These are phyloP conservation scores for Calephelis nemesis DNA, from an alignment of 1,140 invertebrate species.

Conservation along the genomic window DNA sequence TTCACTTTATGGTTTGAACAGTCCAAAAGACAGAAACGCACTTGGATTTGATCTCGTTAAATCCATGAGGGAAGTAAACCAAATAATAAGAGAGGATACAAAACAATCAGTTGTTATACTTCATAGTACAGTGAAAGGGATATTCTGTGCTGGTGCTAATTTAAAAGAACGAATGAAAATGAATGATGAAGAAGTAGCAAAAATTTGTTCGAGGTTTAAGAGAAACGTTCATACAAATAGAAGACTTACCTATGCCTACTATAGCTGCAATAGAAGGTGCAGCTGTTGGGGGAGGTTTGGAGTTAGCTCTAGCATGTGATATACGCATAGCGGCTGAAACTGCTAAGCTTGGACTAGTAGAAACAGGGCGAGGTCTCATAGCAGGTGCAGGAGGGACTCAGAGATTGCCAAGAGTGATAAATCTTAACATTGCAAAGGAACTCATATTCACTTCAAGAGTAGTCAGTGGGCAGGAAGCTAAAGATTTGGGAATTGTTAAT, in stretches of 20 bases:
- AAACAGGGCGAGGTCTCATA: slow-evolving; percentile 97
- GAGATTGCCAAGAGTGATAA: slow-evolving; percentile 92
- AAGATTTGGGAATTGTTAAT: slow-evolving; percentile 91
- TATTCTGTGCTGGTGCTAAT: slow-evolving; percentile 98
- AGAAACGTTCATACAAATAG: slow-evolving; percentile 84
- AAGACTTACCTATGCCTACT: slow-evolving; percentile 93
- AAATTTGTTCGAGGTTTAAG: slow-evolving; percentile 89
- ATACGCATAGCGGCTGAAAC: slow-evolving; percentile 89
- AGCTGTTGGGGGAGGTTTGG: slow-evolving; percentile 96
- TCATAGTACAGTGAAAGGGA: slow-evolving; percentile 91
- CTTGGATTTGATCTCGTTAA: slow-evolving; percentile 84
- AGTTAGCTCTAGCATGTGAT: slow-evolving; percentile 96
- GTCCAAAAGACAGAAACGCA: slow-evolving; percentile 91
- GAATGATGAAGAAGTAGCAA: slow-evolving; percentile 87
- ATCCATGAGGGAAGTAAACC: slow-evolving; percentile 84
- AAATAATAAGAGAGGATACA: slow-evolving; percentile 86
- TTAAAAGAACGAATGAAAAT: slow-evolving; percentile 94
- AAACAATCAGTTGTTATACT: slow-evolving; percentile 90
- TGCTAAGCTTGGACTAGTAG: slow-evolving; percentile 95
- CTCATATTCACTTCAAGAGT: slow-evolving; percentile 95
- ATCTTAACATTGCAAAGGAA: slow-evolving; percentile 94
- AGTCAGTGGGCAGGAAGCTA: slow-evolving; percentile 90
- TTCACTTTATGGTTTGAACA: slow-evolving; percentile 89
- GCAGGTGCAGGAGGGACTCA: slow-evolving; percentile 98
- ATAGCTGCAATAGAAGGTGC: slow-evolving; percentile 97